Base-by-base conservation (phyloP, 2,113 vertebrate species). In the Gavia stellata region DNA sequence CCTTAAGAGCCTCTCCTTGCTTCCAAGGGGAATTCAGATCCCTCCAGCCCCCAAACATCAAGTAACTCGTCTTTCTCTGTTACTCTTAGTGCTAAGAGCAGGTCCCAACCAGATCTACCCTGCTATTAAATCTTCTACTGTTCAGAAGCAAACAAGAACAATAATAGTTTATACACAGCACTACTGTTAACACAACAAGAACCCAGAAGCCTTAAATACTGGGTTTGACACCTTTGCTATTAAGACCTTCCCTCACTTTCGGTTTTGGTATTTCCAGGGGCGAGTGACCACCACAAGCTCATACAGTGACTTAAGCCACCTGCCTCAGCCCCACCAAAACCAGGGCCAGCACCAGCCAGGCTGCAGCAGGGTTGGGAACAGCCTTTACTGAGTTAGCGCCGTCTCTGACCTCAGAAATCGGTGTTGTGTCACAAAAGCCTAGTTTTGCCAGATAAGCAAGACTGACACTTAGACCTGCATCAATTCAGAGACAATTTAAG, bases 231-330 rank as follows among this genome's bases (percentile, higher is more conserved):
- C 13, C 45, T 65, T n/a, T 38, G 42, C 45, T 45, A 3, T 56
- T 31, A 50, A 88, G 42, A 36, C 12, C 17, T 61, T 15, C 21
- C 31, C 70, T 59, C 36, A 38, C 56, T 85, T 17, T 5, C 7
- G 42, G 52, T 49, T 81, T 63, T 52, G 14, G 14, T 25, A 26
- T 34, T 86, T 74, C 56, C 62, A 78, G 40, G 45, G 56, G 52
- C 53, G 58, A 75, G 42, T 17, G 45, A 66, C 52, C 78, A 45
- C 7, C 81, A 44, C 12, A 29, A 12, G 31, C 23, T 53, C 10
- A 7, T 1, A 7, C 0, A 0, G 45, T 4, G 23, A 42, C 45
- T 62, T 24, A 10, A 50, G 50, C 9, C 47, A 58, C 42, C 29
- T 10, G n/a, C 66, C 58, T 63, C 58, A 34, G 5, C 16, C 31